Percentiles rank a stretch among this genome's conserved stretches.
Conservation (phyloP, 2,888 invertebrate genomes). For the Melangyna quadrimaculata region DNA sequence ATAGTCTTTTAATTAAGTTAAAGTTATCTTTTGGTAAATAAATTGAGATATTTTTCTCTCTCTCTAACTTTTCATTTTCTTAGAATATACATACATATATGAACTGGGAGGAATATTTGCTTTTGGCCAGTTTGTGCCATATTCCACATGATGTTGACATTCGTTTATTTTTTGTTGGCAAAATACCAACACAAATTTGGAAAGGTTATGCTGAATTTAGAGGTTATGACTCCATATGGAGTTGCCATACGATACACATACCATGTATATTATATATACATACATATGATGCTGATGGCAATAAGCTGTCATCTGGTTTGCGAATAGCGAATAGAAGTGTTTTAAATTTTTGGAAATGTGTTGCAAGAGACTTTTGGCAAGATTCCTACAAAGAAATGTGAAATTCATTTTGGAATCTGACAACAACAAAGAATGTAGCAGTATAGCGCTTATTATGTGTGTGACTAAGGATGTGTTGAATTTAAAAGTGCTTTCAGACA, state of each 20-base stretch:
- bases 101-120: not conserved
- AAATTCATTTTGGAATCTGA: conserved; percentile 31
- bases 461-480: not conserved
- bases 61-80: not conserved
- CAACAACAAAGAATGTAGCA: not conserved
- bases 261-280: not conserved
- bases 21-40: conserved; percentile 59
- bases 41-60: not conserved
- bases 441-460: not conserved
- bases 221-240: conserved; percentile 47
- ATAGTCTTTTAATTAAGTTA: conserved; percentile 55
- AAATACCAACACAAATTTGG: conserved; percentile 50
- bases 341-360: conserved; percentile 61
- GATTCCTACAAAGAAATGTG: conserved; percentile 35
- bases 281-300: conserved; percentile 31
- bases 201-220: conserved; percentile 21
- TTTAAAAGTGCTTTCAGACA: not conserved
- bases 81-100: not conserved
- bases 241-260: not conserved
- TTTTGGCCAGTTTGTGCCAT: conserved; percentile 18
- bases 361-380: conserved; percentile 62
- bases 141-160: conserved; percentile 22
- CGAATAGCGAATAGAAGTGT: conserved; percentile 48
- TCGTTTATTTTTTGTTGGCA: conserved; percentile 42
- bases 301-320: conserved; percentile 62